Evolutionary conservation across 2,888 invertebrate species (phyloP).

Genomic region (Nebria salina): DNA sequence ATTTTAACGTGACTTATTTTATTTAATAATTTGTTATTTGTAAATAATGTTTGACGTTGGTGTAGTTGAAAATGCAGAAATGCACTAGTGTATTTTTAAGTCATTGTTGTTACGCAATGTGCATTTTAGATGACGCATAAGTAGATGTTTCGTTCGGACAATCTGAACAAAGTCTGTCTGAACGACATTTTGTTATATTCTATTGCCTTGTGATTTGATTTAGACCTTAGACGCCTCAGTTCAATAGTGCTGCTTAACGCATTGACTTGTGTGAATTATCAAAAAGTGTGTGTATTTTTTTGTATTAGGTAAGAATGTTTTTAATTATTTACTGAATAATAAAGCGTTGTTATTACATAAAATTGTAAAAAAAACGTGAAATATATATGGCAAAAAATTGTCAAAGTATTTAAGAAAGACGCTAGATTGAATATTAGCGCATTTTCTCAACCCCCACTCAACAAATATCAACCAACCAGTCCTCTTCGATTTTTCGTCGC

Average conservation of each 20-base stretch:
- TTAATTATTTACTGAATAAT: neutral
- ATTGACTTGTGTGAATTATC: neutral
- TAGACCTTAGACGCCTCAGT: neutral
- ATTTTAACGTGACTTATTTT: neutral
- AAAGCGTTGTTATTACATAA: neutral
- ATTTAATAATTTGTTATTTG: neutral
- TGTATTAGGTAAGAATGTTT: neutral
- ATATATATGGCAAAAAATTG: neutral
- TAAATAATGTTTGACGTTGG: neutral
- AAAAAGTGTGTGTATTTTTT: neutral
- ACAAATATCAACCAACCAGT: neutral
- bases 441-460: neutral
- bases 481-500: neutral
- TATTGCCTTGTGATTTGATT: neutral
- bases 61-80: neutral
- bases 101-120: constrained; percentile 29
- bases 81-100: constrained; percentile 27
- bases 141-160: constrained; percentile 27
- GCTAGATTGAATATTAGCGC: neutral
- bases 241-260: neutral
- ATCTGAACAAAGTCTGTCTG: constrained; percentile 38
- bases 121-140: constrained; percentile 32
- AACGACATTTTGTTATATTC: constrained; percentile 15
- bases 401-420: neutral
- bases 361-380: neutral